These are phyloP conservation scores for Triops longicaudatus DNA, from an alignment of 1,140 invertebrate genomes.

Conservation along the genomic window DNA sequence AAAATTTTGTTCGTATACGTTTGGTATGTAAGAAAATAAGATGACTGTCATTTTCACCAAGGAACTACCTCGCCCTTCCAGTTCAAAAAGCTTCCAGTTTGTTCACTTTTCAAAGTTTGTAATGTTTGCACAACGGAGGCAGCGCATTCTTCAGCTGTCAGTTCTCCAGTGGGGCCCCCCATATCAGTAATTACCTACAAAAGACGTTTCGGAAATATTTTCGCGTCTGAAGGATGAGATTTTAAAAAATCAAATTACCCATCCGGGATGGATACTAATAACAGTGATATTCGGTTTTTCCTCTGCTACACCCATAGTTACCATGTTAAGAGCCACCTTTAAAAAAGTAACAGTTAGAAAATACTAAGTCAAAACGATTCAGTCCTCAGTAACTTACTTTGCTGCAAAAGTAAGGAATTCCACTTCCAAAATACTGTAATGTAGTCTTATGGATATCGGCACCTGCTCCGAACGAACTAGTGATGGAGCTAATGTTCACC, in stretches of 20 bases:
- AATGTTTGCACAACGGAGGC: conserved; percentile 56
- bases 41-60: conserved; percentile 53
- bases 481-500: conserved; percentile 71
- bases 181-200: conserved; percentile 26
- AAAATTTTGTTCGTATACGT: background rate
- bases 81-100: conserved; percentile 66
- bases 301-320: conserved; percentile 71
- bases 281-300: conserved; percentile 63
- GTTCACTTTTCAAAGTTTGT: conserved; percentile 47
- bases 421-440: conserved; percentile 4
- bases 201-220: background rate
- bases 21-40: background rate
- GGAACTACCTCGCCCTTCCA: conserved; percentile 62
- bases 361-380: background rate
- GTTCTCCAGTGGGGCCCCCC: conserved; percentile 50
- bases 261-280: conserved; percentile 64
- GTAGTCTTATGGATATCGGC: background rate
- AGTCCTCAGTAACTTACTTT: conserved; percentile 19
- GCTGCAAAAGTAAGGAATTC: conserved; percentile 26
- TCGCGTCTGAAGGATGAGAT: background rate
- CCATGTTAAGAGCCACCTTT: conserved; percentile 75
- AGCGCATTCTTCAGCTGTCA: conserved; percentile 58
- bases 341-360: conserved; percentile 35
- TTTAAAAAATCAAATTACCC: background rate
- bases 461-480: conserved; percentile 61